Base-by-base conservation (phyloP, 2,888 invertebrate species). In the Perdita meconis region DNA sequence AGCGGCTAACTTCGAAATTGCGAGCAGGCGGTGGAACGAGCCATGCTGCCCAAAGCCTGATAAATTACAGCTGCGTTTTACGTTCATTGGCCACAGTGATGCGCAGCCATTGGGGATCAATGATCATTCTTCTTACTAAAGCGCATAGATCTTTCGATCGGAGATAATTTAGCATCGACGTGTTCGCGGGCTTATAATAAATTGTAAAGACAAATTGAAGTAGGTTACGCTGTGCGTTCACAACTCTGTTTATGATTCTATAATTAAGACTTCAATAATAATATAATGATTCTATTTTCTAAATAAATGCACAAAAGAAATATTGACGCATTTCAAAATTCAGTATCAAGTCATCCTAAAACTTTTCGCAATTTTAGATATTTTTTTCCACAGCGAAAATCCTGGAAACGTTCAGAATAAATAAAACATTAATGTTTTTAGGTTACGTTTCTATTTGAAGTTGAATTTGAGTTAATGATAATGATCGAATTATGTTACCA, bases 31-130 rank as follows among this genome's bases (percentile, higher is more conserved):
- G 13, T 38, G 67, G 40, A 68, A 76, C 50, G 60, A 40, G 36
- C 53, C 16, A 44, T 38, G 38, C n/a, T 44, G 44, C 36, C 55
- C 59, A 70, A 75, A 70, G 70, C 40, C 64, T 70, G 64, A 63
- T 73, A 77, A 77, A 72, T 77, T 67, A 71, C 61, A 42, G 66
- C 19, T 51, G 57, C 66, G 56, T 72, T 75, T 76, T 63, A 76
- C 59, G 50, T 66, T 67, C 61, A 40, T 61, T 61, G 66, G 36
- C 36, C 56, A 26, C n/a, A 13, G 51, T 51, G 65, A 51, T 47
- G 38, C 47, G 40, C 36, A 12, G 36, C 61, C 51, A 53, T 44
- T 53, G n/a, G 68, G 61, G 55, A 56, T 86, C 57, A 60, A 16
- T 24, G 76, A 65, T 55, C 63, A 51, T 64, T 73, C 59, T 72